Evolutionary conservation across 2,113 vertebrate species (phyloP).

Genomic region (Rafetus swinhoei): DNA sequence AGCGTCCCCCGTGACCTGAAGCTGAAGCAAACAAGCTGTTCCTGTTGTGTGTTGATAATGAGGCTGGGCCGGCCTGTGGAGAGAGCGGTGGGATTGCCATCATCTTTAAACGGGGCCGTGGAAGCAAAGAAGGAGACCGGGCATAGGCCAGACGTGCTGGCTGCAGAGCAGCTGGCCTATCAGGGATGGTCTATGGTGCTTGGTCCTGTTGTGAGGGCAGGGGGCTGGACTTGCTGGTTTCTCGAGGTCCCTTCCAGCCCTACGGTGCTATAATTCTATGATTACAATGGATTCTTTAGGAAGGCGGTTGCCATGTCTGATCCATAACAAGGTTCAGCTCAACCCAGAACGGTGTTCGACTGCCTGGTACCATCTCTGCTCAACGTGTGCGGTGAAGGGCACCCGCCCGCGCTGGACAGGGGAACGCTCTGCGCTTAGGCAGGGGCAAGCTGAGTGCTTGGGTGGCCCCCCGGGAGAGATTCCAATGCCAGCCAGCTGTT

Average conservation of each 20-base stretch:
- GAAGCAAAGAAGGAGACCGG: background rate
- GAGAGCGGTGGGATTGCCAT: background rate
- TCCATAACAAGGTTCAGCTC: background rate
- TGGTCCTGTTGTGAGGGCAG: background rate
- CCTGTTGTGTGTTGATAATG: background rate
- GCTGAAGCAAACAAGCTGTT: accelerated
- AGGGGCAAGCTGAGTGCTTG: background rate
- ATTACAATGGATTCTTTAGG: background rate
- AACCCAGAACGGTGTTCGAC: background rate
- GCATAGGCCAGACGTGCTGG: background rate
- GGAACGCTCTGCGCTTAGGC: background rate
- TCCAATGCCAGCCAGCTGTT: too few relatives aligned
- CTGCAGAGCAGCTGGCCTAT: accelerated
- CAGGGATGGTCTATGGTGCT: too few relatives aligned
- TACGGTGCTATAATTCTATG: too few relatives aligned
- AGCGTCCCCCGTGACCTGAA: background rate
- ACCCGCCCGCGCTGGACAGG: background rate
- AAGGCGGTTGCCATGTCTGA: background rate
- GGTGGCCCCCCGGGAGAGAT: too few relatives aligned
- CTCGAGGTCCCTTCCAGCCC: too few relatives aligned
- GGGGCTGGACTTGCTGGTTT: background rate
- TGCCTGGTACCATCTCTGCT: background rate
- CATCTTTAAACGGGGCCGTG: background rate
- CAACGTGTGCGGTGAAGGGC: background rate
- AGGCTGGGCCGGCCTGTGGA: background rate